A percentile compares a stretch with the other conserved stretches of the same genome.
phyloP scores from a whole-genome alignment of 2,113 vertebrate genomes.

The Recurvirostra avosetta region DNA sequence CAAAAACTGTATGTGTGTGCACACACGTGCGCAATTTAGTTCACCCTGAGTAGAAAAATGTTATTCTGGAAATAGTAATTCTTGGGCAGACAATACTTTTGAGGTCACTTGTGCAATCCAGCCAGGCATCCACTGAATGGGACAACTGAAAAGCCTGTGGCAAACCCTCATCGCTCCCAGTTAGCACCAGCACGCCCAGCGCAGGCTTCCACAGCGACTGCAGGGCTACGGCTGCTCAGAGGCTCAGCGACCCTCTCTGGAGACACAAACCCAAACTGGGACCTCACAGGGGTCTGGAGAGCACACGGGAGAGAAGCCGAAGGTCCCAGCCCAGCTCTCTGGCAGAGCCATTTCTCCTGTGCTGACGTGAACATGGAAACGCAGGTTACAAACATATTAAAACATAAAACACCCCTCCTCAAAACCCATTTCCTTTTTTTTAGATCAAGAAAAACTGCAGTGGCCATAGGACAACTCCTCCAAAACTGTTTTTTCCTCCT shows the following conservation, averaged over 20 bases:
- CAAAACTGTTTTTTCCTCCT: not conserved
- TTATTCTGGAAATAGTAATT: not conserved
- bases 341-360: not conserved
- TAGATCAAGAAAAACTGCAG: not conserved
- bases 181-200: not conserved
- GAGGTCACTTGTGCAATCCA: not conserved
- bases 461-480: not conserved
- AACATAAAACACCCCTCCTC: not conserved
- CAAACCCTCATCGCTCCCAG: not conserved
- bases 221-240: rapidly evolving
- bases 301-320: not conserved
- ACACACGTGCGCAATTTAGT: not conserved
- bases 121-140: not conserved
- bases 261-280: not conserved
- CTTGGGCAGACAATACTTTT: not conserved
- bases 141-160: not conserved
- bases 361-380: not conserved
- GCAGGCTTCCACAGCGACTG: not conserved
- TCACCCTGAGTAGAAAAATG: not conserved
- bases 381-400: not conserved
- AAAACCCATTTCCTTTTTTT: not conserved
- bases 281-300: rapidly evolving
- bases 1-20: not conserved
- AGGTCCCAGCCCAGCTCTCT: not conserved
- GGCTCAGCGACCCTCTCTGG: not conserved